Evolutionary conservation across 2,113 vertebrate species (phyloP).

Genomic region (Axis porcinus): DNA sequence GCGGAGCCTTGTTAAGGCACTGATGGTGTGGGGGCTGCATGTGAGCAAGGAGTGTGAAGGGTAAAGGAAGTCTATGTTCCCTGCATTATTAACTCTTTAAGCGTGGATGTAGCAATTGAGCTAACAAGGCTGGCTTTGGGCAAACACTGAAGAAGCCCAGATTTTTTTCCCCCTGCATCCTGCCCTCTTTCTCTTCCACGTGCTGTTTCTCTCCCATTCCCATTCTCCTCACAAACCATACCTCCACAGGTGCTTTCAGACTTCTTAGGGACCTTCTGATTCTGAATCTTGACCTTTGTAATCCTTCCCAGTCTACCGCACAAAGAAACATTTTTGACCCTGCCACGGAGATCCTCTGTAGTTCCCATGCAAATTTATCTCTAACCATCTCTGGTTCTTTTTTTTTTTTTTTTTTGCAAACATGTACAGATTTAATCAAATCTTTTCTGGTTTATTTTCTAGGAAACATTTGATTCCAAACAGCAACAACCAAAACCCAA

Average conservation of each 20-base stretch:
- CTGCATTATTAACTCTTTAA: background rate
- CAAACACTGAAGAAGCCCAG: background rate
- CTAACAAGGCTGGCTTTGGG: background rate
- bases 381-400: too few relatives aligned
- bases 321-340: background rate
- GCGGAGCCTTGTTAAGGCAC: background rate
- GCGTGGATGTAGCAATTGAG: background rate
- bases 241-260: background rate
- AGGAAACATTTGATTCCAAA: background rate
- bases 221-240: background rate
- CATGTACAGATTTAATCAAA: background rate
- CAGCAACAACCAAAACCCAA: too few relatives aligned
- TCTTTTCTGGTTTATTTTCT: background rate
- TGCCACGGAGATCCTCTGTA: background rate
- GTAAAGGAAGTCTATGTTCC: background rate
- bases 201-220: background rate
- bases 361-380: background rate
- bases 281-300: background rate
- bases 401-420: background rate
- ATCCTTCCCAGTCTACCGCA: background rate
- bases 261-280: background rate
- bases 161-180: background rate
- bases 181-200: background rate
- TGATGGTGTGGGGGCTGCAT: rapidly evolving
- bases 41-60: rapidly evolving